These are phyloP conservation scores for Stomorhina lunata DNA, from an alignment of 2,888 invertebrate genomes.

Conservation along the genomic window DNA sequence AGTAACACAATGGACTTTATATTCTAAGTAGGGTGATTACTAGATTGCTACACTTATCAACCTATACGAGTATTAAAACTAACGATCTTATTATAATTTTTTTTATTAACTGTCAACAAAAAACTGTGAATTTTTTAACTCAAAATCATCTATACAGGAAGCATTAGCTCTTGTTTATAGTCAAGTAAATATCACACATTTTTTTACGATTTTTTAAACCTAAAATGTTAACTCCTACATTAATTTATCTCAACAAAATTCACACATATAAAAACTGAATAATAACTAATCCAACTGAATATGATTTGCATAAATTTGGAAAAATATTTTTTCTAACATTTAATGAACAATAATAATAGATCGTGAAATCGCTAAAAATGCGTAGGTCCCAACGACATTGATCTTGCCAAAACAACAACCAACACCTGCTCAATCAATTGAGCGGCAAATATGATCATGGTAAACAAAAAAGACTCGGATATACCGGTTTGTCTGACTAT, in stretches of 20 bases:
- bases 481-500: neutral
- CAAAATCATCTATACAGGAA: too few species aligned
- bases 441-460: neutral
- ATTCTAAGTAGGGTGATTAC: too few species aligned
- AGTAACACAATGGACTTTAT: too few species aligned
- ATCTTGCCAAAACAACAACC: conserved; percentile 52
- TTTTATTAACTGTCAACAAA: neutral
- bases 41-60: too few species aligned
- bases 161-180: neutral
- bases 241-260: neutral
- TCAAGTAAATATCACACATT: neutral
- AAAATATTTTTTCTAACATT: neutral
- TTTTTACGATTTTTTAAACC: neutral
- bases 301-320: neutral
- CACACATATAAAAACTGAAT: neutral
- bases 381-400: conserved; percentile 62
- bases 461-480: too few species aligned
- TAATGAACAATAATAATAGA: neutral
- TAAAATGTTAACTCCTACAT: neutral
- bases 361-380: conserved; percentile 5
- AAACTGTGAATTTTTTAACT: too few species aligned
- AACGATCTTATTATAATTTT: too few species aligned
- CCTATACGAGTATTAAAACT: too few species aligned
- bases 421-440: conserved; percentile 52
- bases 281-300: neutral